Conservation (phyloP, 2,888 invertebrate species). For the Papilio demoleus region DNA sequence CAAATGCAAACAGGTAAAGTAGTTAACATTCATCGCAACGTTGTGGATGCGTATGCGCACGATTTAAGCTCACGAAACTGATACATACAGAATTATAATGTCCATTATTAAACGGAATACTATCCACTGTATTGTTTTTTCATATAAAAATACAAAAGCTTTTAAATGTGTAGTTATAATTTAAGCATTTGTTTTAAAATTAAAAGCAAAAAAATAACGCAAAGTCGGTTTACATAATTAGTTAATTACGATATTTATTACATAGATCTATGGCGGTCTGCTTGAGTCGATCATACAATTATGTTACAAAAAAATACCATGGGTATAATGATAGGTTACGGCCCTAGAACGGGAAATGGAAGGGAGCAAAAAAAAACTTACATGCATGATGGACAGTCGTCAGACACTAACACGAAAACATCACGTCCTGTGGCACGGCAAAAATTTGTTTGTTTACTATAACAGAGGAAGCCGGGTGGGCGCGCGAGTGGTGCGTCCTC, state of each 20-base stretch:
- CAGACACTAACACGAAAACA: slow-evolving; percentile 71
- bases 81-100: slow-evolving; percentile 37
- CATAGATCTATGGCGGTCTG: slow-evolving; percentile 26
- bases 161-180: neutral
- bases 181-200: neutral
- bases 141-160: neutral
- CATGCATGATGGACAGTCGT: slow-evolving; percentile 73
- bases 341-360: slow-evolving; percentile 38
- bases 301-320: slow-evolving; percentile 43
- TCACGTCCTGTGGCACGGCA: slow-evolving; percentile 64
- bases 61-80: slow-evolving; percentile 39
- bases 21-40: slow-evolving; percentile 37
- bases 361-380: slow-evolving; percentile 56
- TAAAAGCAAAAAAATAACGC: slow-evolving; percentile 1
- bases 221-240: slow-evolving; percentile 22
- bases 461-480: slow-evolving; percentile 51
- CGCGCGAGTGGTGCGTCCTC: slow-evolving; percentile 54
- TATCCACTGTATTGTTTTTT: slow-evolving; percentile 11
- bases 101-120: slow-evolving; percentile 30
- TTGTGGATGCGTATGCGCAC: slow-evolving; percentile 40
- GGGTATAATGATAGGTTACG: slow-evolving; percentile 30
- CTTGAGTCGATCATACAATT: slow-evolving; percentile 52
- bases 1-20: slow-evolving; percentile 38
- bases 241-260: slow-evolving; percentile 31
- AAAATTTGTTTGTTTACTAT: slow-evolving; percentile 58